Base-by-base conservation (phyloP, 2,797 vertebrate genomes). In the Amphiprion clarkii region DNA sequence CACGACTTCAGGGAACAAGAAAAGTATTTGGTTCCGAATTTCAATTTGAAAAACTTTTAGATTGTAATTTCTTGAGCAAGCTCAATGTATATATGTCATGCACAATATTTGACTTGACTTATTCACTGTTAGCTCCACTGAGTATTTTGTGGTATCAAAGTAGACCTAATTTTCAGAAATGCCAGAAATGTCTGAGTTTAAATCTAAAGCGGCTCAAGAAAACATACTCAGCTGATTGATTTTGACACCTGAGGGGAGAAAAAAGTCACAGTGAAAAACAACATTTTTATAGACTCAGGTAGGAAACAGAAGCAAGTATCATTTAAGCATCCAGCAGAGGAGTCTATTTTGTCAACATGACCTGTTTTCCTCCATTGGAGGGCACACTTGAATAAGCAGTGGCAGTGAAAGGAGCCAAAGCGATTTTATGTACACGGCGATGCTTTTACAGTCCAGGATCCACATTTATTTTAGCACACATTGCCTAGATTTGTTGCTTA, bases 341-440 rank as follows among this genome's bases (percentile, higher is more conserved):
- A 73, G 67, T 51, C 49, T 76, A 4, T 82, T 89, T 79, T 77
- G 67, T 83, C 67, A 84, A 81, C 85, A 74, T 74, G 78, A 76
- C 49, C 85, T 67, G 77, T 46, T 82, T 86, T 88, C 79, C 70
- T 87, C 90, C 88, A 91, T 83, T 81, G 85, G 92, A 90, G 87
- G 90, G 89, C 90, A 90, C 88, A 87, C 86, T 90, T 90, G 83
- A 87, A 89, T 83, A 92, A 90, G 78, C 74, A 79, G 65, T 76
- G 48, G 75, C 59, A 46, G 67, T 42, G 52, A 77, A 71, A 40
- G 46, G 60, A 85, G 64, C 62, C 58, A 21, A 61, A 79, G 63
- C 67, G 40, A 21, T 69, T 72, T 74, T 71, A 71, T 67, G 58
- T 51, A 62, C 72, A 55, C 55, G 29, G 27, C 57, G 60, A 75